Percentiles rank a stretch among this genome's conserved stretches.
Evolutionary conservation across 2,113 vertebrate species (phyloP).

Genomic region (Tringa solitaria): DNA sequence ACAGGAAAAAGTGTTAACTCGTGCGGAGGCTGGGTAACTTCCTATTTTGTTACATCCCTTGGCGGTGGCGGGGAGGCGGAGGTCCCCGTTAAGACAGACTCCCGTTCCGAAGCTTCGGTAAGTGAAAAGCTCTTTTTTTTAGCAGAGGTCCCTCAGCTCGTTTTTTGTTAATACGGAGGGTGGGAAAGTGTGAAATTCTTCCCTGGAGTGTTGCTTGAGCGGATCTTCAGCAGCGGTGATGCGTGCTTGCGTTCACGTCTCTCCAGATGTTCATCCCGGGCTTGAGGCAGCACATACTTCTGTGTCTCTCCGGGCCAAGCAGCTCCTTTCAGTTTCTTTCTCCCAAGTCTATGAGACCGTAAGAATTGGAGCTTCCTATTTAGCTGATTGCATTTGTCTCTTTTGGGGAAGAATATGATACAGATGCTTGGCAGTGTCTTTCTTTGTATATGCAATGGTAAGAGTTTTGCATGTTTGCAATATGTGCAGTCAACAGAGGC

Average conservation of each 20-base stretch:
- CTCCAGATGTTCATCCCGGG: rapidly evolving
- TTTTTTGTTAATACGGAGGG: rapidly evolving
- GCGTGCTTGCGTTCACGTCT: rapidly evolving
- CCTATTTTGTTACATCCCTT: not conserved
- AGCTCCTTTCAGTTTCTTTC: not conserved
- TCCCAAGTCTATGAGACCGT: not conserved
- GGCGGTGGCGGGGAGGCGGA: not conserved
- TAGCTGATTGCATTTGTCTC: rapidly evolving
- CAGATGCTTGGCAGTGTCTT: not conserved
- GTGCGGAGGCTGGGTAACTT: not conserved
- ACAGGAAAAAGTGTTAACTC: rapidly evolving
- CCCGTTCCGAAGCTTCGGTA: not conserved
- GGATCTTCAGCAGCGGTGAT: not conserved
- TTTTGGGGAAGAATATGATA: rapidly evolving
- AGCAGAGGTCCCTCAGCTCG: no score
- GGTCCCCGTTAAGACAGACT: rapidly evolving
- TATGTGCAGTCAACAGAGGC: no score
- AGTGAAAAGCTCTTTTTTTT: not conserved
- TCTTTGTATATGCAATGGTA: no score
- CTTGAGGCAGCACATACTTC: not conserved
- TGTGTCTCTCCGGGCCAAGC: rapidly evolving
- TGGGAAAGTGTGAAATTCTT: not conserved
- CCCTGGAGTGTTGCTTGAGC: rapidly evolving
- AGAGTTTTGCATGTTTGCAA: not conserved
- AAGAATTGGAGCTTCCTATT: not conserved